Base-by-base conservation (phyloP, 2,797 vertebrate genomes). In the Mergus octosetaceus region DNA sequence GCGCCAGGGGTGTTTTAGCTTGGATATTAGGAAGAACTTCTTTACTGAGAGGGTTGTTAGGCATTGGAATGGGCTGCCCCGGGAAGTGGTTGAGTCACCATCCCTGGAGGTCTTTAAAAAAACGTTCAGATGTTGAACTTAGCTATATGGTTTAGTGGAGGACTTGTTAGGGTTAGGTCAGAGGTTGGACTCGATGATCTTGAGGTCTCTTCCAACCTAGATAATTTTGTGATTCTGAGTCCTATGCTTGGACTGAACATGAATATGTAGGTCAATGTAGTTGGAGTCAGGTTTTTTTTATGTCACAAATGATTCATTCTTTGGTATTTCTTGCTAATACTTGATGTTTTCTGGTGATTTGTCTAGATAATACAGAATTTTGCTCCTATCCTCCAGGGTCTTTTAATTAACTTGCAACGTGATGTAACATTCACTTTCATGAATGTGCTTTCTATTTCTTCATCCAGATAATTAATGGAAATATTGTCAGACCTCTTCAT, bases 401-500 rank as follows among this genome's bases (percentile, higher is more conserved):
- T 65, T 89, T 89, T 77, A 68, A 65, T 34, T 76, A 87, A 68
- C 79, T 89, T 70, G 2, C 60, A 85, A 27, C 12, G 57, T 85
- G 65, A 62, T 74, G 25, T 21, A 45, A 57, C 71, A 65, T 68
- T 94, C 87, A 69, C 45, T 89, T 87, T 94, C 38, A 74, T 95
- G 38, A 85, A 87, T 94, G 21, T 94, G 41, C 89, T 96, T 93
- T 95, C 49, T 93, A 66, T 96, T 94, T 96, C 95, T 93, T 96
- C 89, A 95, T 83, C 69, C 75, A 94, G 91, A 95, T 94, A 85
- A 80, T 91, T 89, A 96, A 87, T 2, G 72, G 87, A 74, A 93
- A 94, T 95, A 89, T 93, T 96, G 78, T 96, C 93, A 96, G 82
- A 85, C 82, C 49, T 92, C 93, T 83, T 91, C 94, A 93, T 89